These are phyloP conservation scores for Fulmarus glacialis DNA, from an alignment of 2,113 vertebrate species.

Conservation along the genomic window DNA sequence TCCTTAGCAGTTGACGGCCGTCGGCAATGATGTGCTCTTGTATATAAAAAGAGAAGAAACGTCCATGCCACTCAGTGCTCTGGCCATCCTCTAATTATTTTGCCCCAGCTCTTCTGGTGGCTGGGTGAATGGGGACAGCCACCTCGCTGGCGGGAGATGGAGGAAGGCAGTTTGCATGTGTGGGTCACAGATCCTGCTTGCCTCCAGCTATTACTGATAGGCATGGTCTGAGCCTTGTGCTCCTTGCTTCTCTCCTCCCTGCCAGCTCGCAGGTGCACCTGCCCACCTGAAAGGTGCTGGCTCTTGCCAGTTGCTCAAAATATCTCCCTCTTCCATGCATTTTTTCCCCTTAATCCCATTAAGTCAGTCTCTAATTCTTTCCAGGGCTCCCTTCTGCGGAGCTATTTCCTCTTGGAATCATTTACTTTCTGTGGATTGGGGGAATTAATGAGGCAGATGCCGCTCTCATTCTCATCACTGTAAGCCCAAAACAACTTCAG, in stretches of 20 bases:
- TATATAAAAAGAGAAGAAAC: background rate
- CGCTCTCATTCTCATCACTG: constrained; percentile 59
- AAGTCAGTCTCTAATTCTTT: constrained; percentile 71
- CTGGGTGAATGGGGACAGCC: background rate
- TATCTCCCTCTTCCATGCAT: background rate
- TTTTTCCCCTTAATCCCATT: constrained; percentile 71
- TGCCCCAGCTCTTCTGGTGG: background rate
- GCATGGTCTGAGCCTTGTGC: background rate
- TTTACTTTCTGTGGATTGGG: constrained; percentile 63
- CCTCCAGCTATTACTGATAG: background rate
- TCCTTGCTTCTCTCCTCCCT: background rate
- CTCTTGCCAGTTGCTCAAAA: background rate
- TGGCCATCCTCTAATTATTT: background rate
- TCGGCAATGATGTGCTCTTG: background rate
- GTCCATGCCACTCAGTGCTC: background rate
- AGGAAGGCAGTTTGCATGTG: background rate
- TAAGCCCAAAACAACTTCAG: constrained; percentile 52
- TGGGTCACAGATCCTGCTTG: background rate
- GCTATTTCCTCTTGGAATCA: constrained; percentile 74
- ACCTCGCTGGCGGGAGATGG: background rate
- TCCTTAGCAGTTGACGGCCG: background rate
- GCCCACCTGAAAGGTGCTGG: background rate
- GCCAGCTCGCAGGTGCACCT: background rate
- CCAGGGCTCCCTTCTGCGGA: constrained; percentile 70
- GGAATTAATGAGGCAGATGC: constrained; percentile 64